Conservation (phyloP, 2,797 vertebrate genomes). For the Acipenser transmontanus region DNA sequence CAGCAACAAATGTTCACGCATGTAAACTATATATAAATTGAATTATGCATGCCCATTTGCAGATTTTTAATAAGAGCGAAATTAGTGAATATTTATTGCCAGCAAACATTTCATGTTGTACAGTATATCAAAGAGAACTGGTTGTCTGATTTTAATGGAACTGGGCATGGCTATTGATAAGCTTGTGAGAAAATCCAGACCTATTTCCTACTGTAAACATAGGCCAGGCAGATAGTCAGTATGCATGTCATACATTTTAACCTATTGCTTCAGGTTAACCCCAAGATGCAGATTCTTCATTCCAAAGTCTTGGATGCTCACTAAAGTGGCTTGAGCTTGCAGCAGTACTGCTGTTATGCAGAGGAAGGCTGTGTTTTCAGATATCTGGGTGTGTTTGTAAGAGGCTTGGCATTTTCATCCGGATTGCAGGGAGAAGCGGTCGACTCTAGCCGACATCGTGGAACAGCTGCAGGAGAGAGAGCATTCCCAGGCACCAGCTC, state of each 20-base stretch:
- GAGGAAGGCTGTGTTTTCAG: neutral
- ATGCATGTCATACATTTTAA: neutral
- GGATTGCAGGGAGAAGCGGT: conserved; percentile 64
- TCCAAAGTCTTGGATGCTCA: neutral
- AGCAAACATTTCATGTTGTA: no score
- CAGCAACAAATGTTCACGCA: no score
- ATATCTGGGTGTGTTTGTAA: neutral
- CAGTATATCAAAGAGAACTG: no score
- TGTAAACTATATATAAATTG: no score
- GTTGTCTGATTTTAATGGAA: no score
- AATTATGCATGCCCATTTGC: no score
- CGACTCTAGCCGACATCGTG: conserved; percentile 84
- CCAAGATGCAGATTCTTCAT: neutral
- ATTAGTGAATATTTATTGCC: no score
- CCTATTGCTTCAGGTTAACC: neutral
- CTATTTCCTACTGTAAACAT: no score
- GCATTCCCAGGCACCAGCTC: conserved; percentile 45
- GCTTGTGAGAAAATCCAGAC: no score
- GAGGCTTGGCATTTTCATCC: conserved; percentile 13
- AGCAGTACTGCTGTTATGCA: neutral
- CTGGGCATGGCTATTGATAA: no score
- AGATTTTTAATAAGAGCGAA: no score
- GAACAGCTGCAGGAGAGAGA: conserved; percentile 87
- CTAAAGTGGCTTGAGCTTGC: neutral
- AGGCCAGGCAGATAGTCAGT: no score